phyloP scores from a whole-genome alignment of 2,888 invertebrate species.

The Brachynemurus nebulosus region DNA sequence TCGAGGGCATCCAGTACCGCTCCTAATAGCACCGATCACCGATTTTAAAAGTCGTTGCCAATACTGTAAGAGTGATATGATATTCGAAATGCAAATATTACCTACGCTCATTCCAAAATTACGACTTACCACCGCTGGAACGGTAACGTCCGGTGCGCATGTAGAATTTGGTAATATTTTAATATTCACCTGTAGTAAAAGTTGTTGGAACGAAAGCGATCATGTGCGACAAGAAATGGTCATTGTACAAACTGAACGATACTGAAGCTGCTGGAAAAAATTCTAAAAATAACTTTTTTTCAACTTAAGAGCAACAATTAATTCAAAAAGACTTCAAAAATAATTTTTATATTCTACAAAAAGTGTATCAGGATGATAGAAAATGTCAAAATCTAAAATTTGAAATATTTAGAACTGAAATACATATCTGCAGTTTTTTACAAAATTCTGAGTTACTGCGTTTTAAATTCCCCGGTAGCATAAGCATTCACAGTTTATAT shows the following conservation, averaged over 20 bases:
- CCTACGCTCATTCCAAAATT: conserved; percentile 65
- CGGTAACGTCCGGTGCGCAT: conserved; percentile 31
- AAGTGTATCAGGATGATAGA: too few relatives aligned
- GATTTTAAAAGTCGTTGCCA: conserved; percentile 42
- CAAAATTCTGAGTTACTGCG: too few relatives aligned
- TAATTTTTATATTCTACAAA: too few relatives aligned
- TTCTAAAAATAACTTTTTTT: too few relatives aligned
- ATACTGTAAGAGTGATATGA: conserved; percentile 55
- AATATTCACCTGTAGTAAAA: conserved; percentile 67
- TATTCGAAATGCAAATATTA: conserved; percentile 73
- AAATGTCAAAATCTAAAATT: too few relatives aligned
- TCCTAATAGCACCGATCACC: conserved; percentile 52
- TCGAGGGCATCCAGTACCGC: conserved; percentile 47
- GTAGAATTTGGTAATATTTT: conserved; percentile 80
- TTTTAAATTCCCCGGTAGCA: too few relatives aligned
- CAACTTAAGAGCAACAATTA: too few relatives aligned
- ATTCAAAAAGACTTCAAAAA: too few relatives aligned
- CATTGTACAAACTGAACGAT: conserved; percentile 58
- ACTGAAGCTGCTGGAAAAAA: conserved; percentile 18
- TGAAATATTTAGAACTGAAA: too few relatives aligned
- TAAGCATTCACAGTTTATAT: too few relatives aligned
- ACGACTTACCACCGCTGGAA: conserved; percentile 37
- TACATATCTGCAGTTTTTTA: too few relatives aligned
- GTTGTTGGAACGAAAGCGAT: conserved; percentile 49
- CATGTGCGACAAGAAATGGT: conserved; percentile 54